Percentiles rank a stretch among this genome's conserved stretches.
phyloP scores from a whole-genome alignment of 2,888 invertebrate species.

The Lasioglossum oenotherae region DNA sequence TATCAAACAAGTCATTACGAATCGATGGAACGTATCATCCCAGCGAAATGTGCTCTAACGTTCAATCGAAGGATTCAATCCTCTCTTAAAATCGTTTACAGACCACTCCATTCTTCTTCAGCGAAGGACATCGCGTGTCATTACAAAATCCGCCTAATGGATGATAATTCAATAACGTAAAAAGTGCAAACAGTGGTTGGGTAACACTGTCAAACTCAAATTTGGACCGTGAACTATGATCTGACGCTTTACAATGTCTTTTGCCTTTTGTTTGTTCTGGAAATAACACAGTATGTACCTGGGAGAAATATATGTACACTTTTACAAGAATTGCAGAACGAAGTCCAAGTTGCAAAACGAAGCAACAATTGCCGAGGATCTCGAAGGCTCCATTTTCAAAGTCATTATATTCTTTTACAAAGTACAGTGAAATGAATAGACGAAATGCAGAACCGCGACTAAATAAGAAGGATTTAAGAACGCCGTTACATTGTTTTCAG shows the following conservation, averaged over 20 bases:
- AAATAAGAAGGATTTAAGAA: neutral
- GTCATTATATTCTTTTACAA: neutral
- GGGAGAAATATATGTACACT: neutral
- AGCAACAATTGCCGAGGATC: neutral
- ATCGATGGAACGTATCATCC: constrained; percentile 64
- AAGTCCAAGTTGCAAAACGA: neutral
- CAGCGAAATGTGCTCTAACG: constrained; percentile 9
- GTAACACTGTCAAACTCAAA: neutral
- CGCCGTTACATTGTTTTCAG: neutral
- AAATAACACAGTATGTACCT: too few relatives aligned
- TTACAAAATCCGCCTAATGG: constrained; percentile 50
- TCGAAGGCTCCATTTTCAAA: too few relatives aligned
- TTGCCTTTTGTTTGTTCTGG: neutral
- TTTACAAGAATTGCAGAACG: neutral
- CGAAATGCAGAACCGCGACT: neutral
- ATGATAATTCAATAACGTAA: neutral
- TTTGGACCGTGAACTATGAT: neutral
- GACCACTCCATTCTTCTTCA: constrained; percentile 73
- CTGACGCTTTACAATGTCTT: neutral
- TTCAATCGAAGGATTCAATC: constrained; percentile 73
- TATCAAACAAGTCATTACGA: constrained; percentile 49
- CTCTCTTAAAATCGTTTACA: constrained; percentile 74
- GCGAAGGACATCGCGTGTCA: constrained; percentile 61
- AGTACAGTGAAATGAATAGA: too few relatives aligned
- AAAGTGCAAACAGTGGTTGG: constrained; percentile 25